Conservation (phyloP, 37 sponge, comb jelly and placozoan species). For the Oopsacas minuta region DNA sequence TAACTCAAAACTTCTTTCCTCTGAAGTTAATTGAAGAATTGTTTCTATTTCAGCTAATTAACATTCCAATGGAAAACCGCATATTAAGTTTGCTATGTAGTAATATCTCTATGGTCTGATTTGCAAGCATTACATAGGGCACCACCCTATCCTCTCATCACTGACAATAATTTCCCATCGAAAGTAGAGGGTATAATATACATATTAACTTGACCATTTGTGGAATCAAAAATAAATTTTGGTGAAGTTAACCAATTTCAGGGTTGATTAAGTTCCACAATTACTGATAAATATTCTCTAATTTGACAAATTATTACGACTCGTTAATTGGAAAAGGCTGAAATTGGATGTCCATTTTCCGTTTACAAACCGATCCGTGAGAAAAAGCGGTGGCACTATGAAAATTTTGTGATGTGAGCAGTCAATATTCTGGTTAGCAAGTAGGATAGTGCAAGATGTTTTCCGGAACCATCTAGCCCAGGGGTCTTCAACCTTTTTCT, state of each 20-base stretch:
- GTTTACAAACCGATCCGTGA: not conserved
- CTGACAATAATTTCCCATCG: not conserved
- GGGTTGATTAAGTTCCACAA: not conserved
- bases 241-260: not conserved
- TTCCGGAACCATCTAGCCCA: not conserved
- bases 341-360: no score
- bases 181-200: not conserved
- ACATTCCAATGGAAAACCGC: not conserved
- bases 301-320: not conserved
- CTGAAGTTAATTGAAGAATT: slow-evolving; percentile 4
- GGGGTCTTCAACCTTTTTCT: no score
- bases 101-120: not conserved
- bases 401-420: not conserved
- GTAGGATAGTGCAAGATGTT: not conserved
- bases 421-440: not conserved
- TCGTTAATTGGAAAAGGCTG: not conserved
- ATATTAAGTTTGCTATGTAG: not conserved
- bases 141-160: not conserved
- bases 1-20: not conserved
- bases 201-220: not conserved
- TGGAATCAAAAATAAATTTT: not conserved
- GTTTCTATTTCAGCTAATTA: not conserved
- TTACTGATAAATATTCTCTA: not conserved
- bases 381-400: not conserved
- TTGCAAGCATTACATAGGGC: not conserved